Conservation (phyloP, 2,797 vertebrate genomes). For the Gastrophryne carolinensis region DNA sequence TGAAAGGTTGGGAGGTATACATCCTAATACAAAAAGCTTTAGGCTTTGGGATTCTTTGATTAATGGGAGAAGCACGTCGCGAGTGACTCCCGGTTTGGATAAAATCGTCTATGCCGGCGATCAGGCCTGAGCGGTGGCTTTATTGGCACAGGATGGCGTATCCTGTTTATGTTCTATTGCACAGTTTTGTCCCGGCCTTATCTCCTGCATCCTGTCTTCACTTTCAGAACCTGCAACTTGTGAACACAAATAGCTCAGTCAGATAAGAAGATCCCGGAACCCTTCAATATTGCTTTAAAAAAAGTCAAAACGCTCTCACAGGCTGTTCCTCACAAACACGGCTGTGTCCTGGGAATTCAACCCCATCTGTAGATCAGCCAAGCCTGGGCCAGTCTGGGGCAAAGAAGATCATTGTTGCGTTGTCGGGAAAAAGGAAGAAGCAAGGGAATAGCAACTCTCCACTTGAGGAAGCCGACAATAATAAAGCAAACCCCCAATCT, state of each 20-base stretch:
- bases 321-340: conserved; percentile 11
- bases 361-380: background rate
- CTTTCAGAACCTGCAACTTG: conserved; percentile 22
- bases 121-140: background rate
- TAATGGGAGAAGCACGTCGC: too few species aligned
- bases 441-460: too few species aligned
- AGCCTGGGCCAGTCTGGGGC: too few species aligned
- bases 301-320: background rate
- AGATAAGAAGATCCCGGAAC: conserved; percentile 30
- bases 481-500: too few species aligned
- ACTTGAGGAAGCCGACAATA: too few species aligned
- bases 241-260: conserved; percentile 16
- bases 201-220: conserved; percentile 49
- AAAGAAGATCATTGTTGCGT: too few species aligned
- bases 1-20: too few species aligned
- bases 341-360: conserved; percentile 20
- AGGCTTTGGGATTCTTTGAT: too few species aligned
- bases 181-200: conserved; percentile 19
- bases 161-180: conserved; percentile 32
- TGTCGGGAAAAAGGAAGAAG: too few species aligned
- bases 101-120: background rate
- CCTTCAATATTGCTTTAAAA: background rate
- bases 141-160: conserved; percentile 5
- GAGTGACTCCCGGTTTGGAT: too few species aligned
- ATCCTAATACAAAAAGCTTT: too few species aligned